A percentile compares a stretch with the other conserved stretches of the same genome.
phyloP scores from a whole-genome alignment of 2,797 vertebrate genomes.

The Siniperca scherzeri region DNA sequence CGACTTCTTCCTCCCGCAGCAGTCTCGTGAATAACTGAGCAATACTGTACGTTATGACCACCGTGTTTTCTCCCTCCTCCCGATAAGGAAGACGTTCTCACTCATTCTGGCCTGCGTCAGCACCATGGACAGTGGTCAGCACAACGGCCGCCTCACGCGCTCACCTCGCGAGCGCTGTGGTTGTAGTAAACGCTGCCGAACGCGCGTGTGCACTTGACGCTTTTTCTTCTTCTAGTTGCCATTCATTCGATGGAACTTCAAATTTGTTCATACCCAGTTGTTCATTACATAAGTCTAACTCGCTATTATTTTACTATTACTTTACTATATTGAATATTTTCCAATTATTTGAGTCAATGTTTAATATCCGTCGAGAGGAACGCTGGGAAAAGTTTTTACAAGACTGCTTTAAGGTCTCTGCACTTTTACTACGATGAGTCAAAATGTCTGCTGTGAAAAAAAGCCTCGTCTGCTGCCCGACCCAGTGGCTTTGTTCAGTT shows the following conservation, averaged over 20 bases:
- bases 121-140: slow-evolving; percentile 68
- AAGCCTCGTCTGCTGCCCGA: background rate
- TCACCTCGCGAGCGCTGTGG: background rate
- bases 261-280: background rate
- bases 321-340: background rate
- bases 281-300: too few relatives aligned
- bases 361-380: background rate
- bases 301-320: background rate
- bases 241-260: background rate
- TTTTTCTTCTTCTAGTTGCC: background rate
- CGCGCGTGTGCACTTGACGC: slow-evolving; percentile 35
- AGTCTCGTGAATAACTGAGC: too few relatives aligned
- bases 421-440: too few relatives aligned
- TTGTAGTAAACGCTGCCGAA: background rate
- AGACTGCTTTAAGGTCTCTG: too few relatives aligned
- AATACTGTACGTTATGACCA: rapidly evolving
- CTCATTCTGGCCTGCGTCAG: slow-evolving; percentile 26
- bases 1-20: too few relatives aligned
- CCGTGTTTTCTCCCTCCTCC: too few relatives aligned
- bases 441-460: background rate
- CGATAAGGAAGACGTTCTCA: rapidly evolving
- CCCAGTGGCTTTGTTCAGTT: too few relatives aligned
- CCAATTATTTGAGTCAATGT: background rate
- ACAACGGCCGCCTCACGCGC: background rate
- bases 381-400: background rate